Evolutionary conservation across 2,888 invertebrate species (phyloP).

Genomic region (Xiphydria camelus): DNA sequence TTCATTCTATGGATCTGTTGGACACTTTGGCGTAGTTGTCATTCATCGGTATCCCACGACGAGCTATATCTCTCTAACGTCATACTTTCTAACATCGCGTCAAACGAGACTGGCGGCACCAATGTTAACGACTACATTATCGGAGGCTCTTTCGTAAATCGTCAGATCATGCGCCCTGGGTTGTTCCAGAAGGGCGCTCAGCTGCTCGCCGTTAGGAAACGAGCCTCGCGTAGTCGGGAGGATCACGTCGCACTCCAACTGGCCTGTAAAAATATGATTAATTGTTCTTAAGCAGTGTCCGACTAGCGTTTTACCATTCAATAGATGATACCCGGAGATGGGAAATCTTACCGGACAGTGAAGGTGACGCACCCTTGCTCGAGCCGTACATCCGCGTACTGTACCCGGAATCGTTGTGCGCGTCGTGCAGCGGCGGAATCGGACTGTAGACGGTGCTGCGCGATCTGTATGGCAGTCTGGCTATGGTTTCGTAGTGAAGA

Average conservation of each 20-base stretch:
- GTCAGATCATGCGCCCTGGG: conserved; percentile 46
- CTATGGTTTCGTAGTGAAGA: conserved; percentile 45
- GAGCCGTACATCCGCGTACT: conserved; percentile 81
- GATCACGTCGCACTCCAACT: conserved; percentile 49
- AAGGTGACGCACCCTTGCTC: conserved; percentile 77
- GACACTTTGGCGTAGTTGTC: no score
- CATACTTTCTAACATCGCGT: no score
- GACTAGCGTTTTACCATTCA: not conserved
- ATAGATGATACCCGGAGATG: no score
- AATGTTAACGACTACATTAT: conserved; percentile 56
- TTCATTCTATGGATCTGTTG: no score
- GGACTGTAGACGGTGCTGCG: conserved; percentile 62
- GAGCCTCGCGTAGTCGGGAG: conserved; percentile 35
- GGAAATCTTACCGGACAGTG: conserved; percentile 63
- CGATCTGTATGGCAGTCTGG: conserved; percentile 53
- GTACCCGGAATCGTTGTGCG: conserved; percentile 84
- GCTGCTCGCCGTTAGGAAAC: conserved; percentile 41
- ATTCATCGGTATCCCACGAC: no score
- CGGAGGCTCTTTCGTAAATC: conserved; percentile 44
- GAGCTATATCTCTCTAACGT: no score
- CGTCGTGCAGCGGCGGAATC: conserved; percentile 60
- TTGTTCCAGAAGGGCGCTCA: conserved; percentile 43
- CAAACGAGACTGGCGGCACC: conserved; percentile 72
- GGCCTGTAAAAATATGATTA: conserved; percentile 31
- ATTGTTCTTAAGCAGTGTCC: not conserved